A percentile compares a stretch with the other conserved stretches of the same genome.
phyloP scores from a whole-genome alignment of 2,797 vertebrate species.

The Cyclopterus lumpus region DNA sequence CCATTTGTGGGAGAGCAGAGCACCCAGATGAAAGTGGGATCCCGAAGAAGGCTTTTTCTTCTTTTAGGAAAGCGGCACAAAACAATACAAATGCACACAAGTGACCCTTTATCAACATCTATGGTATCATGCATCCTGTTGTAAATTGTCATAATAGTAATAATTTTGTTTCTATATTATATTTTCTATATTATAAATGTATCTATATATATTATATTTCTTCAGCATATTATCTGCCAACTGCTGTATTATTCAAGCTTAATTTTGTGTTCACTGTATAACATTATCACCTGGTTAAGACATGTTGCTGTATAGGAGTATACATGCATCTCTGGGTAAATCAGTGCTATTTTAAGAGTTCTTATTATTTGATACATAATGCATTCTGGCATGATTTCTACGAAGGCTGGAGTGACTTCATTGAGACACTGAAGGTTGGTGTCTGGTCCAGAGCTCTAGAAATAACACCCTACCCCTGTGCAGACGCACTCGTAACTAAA shows the following conservation, averaged over 20 bases:
- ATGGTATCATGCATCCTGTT: background rate
- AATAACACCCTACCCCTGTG: slow-evolving; percentile 58
- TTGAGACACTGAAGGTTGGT: slow-evolving; percentile 49
- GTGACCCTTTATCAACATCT: background rate
- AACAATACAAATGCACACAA: background rate
- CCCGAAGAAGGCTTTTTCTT: background rate
- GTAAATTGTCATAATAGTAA: background rate
- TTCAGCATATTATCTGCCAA: background rate
- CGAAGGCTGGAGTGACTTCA: slow-evolving; percentile 66
- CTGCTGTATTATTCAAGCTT: background rate
- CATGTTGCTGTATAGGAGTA: background rate
- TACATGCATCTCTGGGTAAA: slow-evolving; percentile 31
- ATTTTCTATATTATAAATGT: too few species aligned
- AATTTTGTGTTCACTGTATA: background rate
- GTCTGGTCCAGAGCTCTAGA: slow-evolving; percentile 53
- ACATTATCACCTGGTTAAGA: slow-evolving; percentile 6
- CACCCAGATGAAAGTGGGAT: slow-evolving; percentile 36
- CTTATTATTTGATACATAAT: slow-evolving; percentile 62
- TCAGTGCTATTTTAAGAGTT: slow-evolving; percentile 62
- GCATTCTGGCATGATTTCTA: slow-evolving; percentile 62
- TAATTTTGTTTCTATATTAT: background rate
- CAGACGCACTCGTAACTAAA: slow-evolving; percentile 53
- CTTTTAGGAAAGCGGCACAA: background rate
- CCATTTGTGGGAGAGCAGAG: slow-evolving; percentile 26
- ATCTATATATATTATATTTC: background rate